phyloP scores from a whole-genome alignment of 2,113 vertebrate genomes.

The Dascyllus trimaculatus region DNA sequence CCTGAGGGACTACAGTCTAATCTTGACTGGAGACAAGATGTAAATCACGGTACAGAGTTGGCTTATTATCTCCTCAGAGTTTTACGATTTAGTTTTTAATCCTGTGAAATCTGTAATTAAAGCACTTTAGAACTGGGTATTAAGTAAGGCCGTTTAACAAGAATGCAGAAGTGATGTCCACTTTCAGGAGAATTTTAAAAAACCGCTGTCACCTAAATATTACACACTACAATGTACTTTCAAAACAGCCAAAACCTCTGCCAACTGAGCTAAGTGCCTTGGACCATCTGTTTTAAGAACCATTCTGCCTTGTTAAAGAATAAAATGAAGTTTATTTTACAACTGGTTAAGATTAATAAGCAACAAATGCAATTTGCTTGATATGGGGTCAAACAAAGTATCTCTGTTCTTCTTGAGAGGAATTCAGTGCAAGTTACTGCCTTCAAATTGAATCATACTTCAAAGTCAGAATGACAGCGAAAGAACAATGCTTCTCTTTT shows the following conservation, averaged over 20 bases:
- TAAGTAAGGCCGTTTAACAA: too few species aligned
- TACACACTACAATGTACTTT: background rate
- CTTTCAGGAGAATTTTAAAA: background rate
- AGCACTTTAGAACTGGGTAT: background rate
- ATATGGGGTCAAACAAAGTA: background rate
- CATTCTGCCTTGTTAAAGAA: background rate
- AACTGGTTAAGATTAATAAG: background rate
- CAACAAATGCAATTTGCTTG: background rate
- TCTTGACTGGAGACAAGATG: slow-evolving; percentile 49
- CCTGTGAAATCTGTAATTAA: background rate
- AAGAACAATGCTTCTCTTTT: slow-evolving; percentile 28
- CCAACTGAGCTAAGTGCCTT: too few species aligned
- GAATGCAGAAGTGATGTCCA: too few species aligned
- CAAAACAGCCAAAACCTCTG: background rate
- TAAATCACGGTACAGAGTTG: slow-evolving; percentile 35
- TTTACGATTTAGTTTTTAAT: background rate
- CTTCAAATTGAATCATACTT: background rate
- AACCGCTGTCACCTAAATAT: background rate
- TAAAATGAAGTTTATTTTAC: background rate
- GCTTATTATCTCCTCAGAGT: background rate
- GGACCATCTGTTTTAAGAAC: background rate
- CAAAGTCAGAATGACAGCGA: background rate
- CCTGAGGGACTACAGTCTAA: slow-evolving; percentile 38
- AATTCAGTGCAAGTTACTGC: background rate
- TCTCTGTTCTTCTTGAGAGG: background rate